These are phyloP conservation scores for Camponotus floridanus DNA, from an alignment of 1,140 invertebrate species.

Conservation along the genomic window DNA sequence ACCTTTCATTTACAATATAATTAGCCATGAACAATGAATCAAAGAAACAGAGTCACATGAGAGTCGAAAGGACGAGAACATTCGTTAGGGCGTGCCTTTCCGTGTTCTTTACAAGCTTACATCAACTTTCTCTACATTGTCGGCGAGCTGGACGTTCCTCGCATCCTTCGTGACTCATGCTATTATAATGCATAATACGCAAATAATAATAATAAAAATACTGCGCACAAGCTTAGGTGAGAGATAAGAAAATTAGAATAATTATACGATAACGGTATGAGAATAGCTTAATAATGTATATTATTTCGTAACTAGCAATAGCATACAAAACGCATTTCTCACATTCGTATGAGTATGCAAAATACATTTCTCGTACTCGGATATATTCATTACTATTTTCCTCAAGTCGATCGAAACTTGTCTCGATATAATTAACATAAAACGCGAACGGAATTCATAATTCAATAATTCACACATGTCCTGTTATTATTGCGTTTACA, in stretches of 20 bases:
- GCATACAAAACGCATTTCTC: not conserved
- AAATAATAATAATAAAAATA: conserved; percentile 38
- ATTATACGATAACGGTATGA: not conserved
- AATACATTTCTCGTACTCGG: not conserved
- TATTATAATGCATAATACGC: conserved; percentile 61
- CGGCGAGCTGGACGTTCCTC: conserved; percentile 73
- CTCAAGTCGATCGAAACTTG: not conserved
- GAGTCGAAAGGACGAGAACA: conserved; percentile 75
- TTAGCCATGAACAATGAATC: not conserved
- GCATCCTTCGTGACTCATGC: conserved; percentile 36
- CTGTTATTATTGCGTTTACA: conserved; percentile 67
- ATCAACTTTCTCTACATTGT: conserved; percentile 76
- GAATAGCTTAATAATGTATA: not conserved
- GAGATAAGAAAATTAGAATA: conserved; percentile 2
- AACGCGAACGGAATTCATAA: conserved; percentile 61
- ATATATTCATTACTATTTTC: not conserved
- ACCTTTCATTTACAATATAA: conserved; percentile 4
- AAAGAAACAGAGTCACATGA: conserved; percentile 12
- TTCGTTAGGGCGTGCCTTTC: conserved; percentile 78
- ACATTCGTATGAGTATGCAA: not conserved
- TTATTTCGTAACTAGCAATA: not conserved
- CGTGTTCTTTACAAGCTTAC: conserved; percentile 75
- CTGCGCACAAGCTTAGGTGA: not conserved
- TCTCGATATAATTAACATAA: conserved; percentile 58
- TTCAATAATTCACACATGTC: conserved; percentile 43